These are phyloP conservation scores for Epistrophe grossulariae DNA, from an alignment of 2,888 invertebrate genomes.

Conservation along the genomic window DNA sequence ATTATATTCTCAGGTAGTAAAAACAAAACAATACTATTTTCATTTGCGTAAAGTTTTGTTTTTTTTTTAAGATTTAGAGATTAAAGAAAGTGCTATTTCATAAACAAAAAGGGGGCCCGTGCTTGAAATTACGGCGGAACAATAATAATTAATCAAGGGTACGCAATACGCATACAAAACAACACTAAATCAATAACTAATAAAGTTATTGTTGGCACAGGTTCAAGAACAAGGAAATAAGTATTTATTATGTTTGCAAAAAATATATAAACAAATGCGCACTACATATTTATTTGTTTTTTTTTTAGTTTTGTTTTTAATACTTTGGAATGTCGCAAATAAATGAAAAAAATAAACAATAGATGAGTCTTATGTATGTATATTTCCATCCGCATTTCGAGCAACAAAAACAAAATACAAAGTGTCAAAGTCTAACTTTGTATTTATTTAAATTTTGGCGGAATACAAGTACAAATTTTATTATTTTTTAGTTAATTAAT, in stretches of 20 bases:
- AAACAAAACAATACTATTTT: background rate
- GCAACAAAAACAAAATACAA: background rate
- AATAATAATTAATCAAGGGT: constrained; percentile 3
- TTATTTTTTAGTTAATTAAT: too few relatives aligned
- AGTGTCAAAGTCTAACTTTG: background rate
- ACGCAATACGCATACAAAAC: background rate
- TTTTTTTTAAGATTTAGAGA: background rate
- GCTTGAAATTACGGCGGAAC: background rate
- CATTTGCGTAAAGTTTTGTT: background rate
- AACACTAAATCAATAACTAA: background rate
- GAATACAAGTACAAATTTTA: too few relatives aligned
- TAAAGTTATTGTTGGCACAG: background rate
- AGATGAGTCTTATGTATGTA: too few relatives aligned
- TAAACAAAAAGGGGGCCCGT: background rate
- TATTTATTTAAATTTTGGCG: too few relatives aligned
- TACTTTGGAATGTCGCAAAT: background rate
- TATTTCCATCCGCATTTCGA: background rate
- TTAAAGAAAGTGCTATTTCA: background rate
- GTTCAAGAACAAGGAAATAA: constrained; percentile 1
- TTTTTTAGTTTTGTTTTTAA: too few relatives aligned
- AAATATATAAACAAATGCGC: background rate
- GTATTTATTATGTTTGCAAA: background rate
- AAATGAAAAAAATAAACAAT: background rate
- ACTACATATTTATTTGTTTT: background rate
- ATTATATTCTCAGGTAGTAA: constrained; percentile 8